Conservation (phyloP, 2,888 invertebrate genomes). For the Amphipyra tragopoginis region DNA sequence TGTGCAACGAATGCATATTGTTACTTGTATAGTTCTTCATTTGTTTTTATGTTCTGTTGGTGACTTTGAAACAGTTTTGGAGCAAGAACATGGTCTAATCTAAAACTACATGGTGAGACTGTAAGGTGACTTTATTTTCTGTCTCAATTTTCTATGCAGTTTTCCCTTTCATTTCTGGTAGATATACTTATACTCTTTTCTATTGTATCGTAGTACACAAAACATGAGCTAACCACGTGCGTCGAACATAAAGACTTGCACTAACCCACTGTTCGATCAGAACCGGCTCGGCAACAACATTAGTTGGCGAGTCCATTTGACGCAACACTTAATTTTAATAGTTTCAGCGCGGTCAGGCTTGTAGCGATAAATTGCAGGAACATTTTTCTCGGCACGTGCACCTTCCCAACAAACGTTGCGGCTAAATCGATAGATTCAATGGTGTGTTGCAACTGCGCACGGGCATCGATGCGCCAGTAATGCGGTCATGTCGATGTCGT, state of each 20-base stretch:
- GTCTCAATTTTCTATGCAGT: neutral
- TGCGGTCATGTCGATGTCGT: slow-evolving; percentile 59
- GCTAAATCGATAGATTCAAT: slow-evolving; percentile 66
- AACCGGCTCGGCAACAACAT: slow-evolving; percentile 49
- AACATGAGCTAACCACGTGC: slow-evolving; percentile 23
- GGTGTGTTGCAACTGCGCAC: slow-evolving; percentile 64
- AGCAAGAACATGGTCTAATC: too few relatives aligned
- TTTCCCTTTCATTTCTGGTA: neutral
- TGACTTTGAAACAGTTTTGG: too few relatives aligned
- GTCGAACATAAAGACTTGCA: slow-evolving; percentile 5
- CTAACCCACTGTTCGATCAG: slow-evolving; percentile 28
- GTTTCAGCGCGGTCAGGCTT: slow-evolving; percentile 73
- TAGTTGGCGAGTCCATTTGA: slow-evolving; percentile 51
- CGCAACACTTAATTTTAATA: slow-evolving; percentile 68
- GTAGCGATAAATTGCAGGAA: slow-evolving; percentile 69
- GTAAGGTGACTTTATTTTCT: neutral
- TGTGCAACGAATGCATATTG: slow-evolving; percentile 24
- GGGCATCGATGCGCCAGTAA: slow-evolving; percentile 50
- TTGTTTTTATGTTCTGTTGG: neutral
- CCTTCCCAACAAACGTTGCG: slow-evolving; percentile 54
- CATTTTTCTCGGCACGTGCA: slow-evolving; percentile 72
- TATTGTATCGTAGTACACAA: slow-evolving; percentile 1
- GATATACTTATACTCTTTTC: neutral
- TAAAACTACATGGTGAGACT: neutral
- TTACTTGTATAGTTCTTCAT: neutral